These are phyloP conservation scores for Drosophila leontia DNA, from an alignment of 1,140 invertebrate species.

Conservation along the genomic window DNA sequence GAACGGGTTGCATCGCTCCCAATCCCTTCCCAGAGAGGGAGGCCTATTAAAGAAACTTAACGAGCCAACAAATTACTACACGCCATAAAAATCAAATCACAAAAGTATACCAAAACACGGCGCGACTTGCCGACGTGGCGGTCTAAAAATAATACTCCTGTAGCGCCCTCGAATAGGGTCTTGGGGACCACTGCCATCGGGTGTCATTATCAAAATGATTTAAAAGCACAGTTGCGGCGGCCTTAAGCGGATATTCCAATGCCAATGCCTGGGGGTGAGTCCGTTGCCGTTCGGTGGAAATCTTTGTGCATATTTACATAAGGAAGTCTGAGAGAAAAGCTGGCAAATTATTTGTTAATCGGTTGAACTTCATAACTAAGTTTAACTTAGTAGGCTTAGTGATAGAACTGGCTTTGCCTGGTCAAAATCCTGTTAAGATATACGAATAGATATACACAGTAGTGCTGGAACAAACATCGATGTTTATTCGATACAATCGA, in stretches of 20 bases:
- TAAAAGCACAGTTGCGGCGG: conserved; percentile 68
- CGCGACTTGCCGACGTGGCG: conserved; percentile 13
- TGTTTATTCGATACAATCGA: too few relatives aligned
- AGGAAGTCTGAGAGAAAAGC: background rate
- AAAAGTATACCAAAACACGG: conserved; percentile 52
- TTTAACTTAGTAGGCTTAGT: background rate
- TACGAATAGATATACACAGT: background rate
- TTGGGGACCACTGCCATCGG: conserved; percentile 19
- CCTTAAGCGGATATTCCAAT: conserved; percentile 54
- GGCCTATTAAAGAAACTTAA: conserved; percentile 75
- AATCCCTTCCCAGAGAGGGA: conserved; percentile 5
- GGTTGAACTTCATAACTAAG: background rate
- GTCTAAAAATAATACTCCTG: conserved; percentile 63
- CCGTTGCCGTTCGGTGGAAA: background rate
- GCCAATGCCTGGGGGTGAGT: conserved; percentile 38
- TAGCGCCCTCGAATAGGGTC: conserved; percentile 13
- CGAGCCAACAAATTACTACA: conserved; percentile 82
- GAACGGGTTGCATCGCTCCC: conserved; percentile 35
- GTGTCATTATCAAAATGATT: conserved; percentile 69
- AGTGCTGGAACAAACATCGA: too few relatives aligned
- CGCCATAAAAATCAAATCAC: conserved; percentile 78
- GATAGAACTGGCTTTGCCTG: background rate
- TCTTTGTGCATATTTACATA: background rate
- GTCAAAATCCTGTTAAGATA: background rate
- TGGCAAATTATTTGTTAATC: background rate